Base-by-base conservation (phyloP, 2,113 vertebrate genomes). In the Propithecus coquereli region DNA sequence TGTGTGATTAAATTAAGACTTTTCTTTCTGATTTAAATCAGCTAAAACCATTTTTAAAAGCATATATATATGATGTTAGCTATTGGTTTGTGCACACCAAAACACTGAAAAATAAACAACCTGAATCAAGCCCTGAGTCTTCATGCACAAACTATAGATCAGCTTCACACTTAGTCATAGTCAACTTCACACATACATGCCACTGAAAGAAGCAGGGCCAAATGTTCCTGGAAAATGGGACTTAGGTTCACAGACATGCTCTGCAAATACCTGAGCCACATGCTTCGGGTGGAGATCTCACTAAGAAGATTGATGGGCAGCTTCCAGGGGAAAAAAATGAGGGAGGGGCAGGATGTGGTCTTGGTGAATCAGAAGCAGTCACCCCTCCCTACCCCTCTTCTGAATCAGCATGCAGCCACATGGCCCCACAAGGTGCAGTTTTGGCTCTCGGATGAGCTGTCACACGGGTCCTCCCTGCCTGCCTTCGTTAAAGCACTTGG, bases 341-440 rank as follows among this genome's bases (percentile, higher is more conserved):
- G 74, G 97, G 97, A 97, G 97, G 79, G 95, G 93, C 97, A 97
- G 97, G 97, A 97, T 97, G 97, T 97, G 97, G 97, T 96, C 86
- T 52, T 74, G 92, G 47, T 97, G 97, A 98, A 85, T 97, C 97
- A 97, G 73, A 97, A 76, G 66, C 6, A 0, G n/a, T 77, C 50
- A 82, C 47, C 95, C 84, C 83, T 84, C 50, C 40, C 74, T 77
- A 52, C 63, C 87, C 47, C 63, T 70, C 54, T 25, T 97, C 91
- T 97, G 97, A 98, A 93, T 98, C 97, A 98, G 95, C 94, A 52
- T 37, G 93, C 47, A 92, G 94, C 92, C 94, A 73, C 94, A 82
- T 17, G 71, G 91, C 50, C 88, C 85, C 85, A 90, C 66, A 68
- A 34, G 88, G 97, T 86, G 54, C 70, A 80, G 63, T 27, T 27